Evolutionary conservation across 2,888 invertebrate species (phyloP).

Genomic region (Frankliniella fusca): DNA sequence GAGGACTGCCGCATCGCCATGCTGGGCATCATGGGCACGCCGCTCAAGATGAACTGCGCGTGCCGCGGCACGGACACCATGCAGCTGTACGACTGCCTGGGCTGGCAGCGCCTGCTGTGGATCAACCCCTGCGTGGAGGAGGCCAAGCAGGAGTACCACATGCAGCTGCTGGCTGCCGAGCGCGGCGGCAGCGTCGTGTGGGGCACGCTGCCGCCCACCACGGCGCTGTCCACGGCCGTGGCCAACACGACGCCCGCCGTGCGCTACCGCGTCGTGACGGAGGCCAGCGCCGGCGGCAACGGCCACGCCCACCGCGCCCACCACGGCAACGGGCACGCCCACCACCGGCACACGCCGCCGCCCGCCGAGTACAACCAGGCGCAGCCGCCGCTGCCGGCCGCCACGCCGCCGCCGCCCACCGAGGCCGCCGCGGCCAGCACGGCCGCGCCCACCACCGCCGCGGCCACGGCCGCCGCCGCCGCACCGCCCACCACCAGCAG

Average conservation of each 20-base stretch:
- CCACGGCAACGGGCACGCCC: slow-evolving; percentile 47
- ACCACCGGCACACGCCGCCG: slow-evolving; percentile 47
- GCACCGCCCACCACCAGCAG: slow-evolving; percentile 45
- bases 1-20: slow-evolving; percentile 81
- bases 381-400: slow-evolving; percentile 51
- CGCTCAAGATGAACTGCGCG: slow-evolving; percentile 78
- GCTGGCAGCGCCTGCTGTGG: slow-evolving; percentile 87
- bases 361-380: slow-evolving; percentile 43
- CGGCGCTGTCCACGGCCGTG: slow-evolving; percentile 28
- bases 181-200: slow-evolving; percentile 32
- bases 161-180: slow-evolving; percentile 46
- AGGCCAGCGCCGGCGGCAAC: slow-evolving; percentile 52
- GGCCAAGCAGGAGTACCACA: slow-evolving; percentile 83
- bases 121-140: slow-evolving; percentile 90
- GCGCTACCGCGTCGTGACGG: slow-evolving; percentile 14
- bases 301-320: slow-evolving; percentile 50
- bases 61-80: slow-evolving; percentile 82
- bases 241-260: slow-evolving; percentile 28
- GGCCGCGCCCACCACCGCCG: slow-evolving; percentile 48
- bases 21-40: slow-evolving; percentile 84
- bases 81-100: slow-evolving; percentile 80
- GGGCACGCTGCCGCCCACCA: slow-evolving; percentile 28
- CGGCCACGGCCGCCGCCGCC: slow-evolving; percentile 41
- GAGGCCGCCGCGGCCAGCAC: slow-evolving; percentile 50
- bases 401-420: slow-evolving; percentile 49